phyloP scores from a whole-genome alignment of 1,140 invertebrate genomes.

The Melanaphis sacchari region DNA sequence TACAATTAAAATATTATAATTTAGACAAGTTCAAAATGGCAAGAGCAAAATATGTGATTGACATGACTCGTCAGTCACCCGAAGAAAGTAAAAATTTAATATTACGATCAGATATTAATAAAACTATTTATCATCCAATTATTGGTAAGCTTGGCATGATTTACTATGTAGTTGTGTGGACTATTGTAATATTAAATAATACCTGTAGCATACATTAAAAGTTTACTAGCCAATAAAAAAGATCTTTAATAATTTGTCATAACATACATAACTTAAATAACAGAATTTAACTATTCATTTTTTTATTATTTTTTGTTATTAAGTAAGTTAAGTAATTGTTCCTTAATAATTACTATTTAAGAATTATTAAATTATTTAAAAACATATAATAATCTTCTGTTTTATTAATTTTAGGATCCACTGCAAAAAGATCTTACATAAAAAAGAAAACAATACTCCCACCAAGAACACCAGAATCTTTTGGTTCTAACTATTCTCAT shows the following conservation, averaged over 20 bases:
- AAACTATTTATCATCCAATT: constrained; percentile 48
- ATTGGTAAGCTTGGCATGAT: constrained; percentile 54
- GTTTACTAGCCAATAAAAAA: not conserved
- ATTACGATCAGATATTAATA: constrained; percentile 32
- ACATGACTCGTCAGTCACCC: constrained; percentile 27
- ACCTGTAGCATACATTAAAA: not conserved
- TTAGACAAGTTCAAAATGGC: constrained; percentile 52
- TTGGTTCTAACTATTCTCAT: constrained; percentile 48
- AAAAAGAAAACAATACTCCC: constrained; percentile 50
- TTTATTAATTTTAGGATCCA: constrained; percentile 63
- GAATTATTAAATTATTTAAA: not conserved
- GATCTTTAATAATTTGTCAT: not conserved
- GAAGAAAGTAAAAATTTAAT: constrained; percentile 48
- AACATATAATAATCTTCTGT: not conserved
- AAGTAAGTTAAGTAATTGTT: not conserved
- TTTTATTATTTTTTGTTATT: not conserved
- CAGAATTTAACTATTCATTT: not conserved
- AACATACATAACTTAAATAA: not conserved
- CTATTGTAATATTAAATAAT: not conserved
- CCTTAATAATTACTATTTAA: not conserved
- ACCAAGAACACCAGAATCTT: constrained; percentile 37
- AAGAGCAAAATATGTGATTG: constrained; percentile 48
- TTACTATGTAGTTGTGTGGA: constrained; percentile 37
- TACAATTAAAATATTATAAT: constrained; percentile 52
- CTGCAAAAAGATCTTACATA: constrained; percentile 65